These are phyloP conservation scores for Hybos culiciformis DNA, from an alignment of 2,888 invertebrate genomes.

Conservation along the genomic window DNA sequence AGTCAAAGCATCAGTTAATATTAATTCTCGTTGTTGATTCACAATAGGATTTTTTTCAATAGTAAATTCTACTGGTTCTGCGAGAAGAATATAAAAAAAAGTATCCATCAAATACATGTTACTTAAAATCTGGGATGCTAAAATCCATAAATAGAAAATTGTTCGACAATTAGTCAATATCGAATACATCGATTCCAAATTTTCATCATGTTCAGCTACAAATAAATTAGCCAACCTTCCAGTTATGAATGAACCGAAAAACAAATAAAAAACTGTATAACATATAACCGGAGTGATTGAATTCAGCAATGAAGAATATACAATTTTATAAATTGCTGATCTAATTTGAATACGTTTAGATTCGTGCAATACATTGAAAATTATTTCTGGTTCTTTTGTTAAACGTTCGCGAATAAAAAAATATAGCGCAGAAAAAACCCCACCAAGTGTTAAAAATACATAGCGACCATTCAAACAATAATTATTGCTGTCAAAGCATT, in stretches of 20 bases:
- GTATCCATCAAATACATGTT: constrained; percentile 57
- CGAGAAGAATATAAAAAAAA: constrained; percentile 54
- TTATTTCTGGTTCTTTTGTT: constrained; percentile 32
- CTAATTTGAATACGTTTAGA: constrained; percentile 54
- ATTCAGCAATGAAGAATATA: constrained; percentile 44
- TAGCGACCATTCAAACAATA: constrained; percentile 52
- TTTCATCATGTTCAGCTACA: constrained; percentile 32
- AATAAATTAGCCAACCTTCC: constrained; percentile 40
- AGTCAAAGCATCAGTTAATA: constrained; percentile 47
- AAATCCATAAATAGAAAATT: constrained; percentile 53
- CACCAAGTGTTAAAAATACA: constrained; percentile 51
- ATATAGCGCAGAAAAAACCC: constrained; percentile 52
- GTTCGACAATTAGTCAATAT: constrained; percentile 28
- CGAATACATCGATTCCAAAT: constrained; percentile 27
- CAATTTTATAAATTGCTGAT: constrained; percentile 40
- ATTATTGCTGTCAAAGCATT: constrained; percentile 37
- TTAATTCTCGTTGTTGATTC: constrained; percentile 34
- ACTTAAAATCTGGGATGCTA: constrained; percentile 52
- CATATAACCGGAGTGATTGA: constrained; percentile 49
- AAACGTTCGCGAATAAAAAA: constrained; percentile 27
- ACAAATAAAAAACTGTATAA: constrained; percentile 46
- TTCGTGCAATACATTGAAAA: constrained; percentile 58
- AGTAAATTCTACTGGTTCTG: constrained; percentile 54
- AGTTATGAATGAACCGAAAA: constrained; percentile 45
- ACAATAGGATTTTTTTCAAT: constrained; percentile 33